Evolutionary conservation across 2,797 vertebrate species (phyloP).

Genomic region (Sebastes kiyomatsui): DNA sequence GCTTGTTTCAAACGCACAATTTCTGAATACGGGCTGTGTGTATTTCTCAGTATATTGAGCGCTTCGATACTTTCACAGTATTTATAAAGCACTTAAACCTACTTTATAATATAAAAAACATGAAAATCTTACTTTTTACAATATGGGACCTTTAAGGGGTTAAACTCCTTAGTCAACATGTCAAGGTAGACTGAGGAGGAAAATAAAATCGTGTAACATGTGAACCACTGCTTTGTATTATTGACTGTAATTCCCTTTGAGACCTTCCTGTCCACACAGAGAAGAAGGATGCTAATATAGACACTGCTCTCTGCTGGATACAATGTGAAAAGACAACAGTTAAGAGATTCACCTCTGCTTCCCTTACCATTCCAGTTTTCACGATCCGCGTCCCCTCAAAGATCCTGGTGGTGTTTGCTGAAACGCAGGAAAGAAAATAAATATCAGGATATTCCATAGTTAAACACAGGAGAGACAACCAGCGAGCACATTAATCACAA

Average conservation of each 20-base stretch:
- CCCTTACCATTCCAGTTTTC: constrained; percentile 96
- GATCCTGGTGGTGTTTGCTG: constrained; percentile 97
- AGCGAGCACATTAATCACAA: constrained; percentile 4
- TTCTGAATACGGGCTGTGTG: no score
- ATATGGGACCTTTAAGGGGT: background rate
- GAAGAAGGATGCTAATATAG: background rate
- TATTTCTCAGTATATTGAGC: no score
- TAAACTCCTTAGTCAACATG: background rate
- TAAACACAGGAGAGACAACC: background rate
- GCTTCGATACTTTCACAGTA: no score
- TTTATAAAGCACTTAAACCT: no score
- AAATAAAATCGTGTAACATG: background rate
- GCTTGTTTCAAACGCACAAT: no score
- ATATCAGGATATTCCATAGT: background rate
- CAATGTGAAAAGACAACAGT: background rate
- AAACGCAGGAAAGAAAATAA: constrained; percentile 4
- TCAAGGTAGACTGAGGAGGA: background rate
- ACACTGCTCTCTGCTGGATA: constrained; percentile 71
- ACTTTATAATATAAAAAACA: no score
- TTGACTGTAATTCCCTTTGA: background rate
- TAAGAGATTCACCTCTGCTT: background rate
- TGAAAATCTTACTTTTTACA: no score
- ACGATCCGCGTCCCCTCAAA: constrained; percentile 97
- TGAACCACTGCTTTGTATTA: background rate
- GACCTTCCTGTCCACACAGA: background rate